A percentile compares a stretch with the other conserved stretches of the same genome.
phyloP scores from a whole-genome alignment of 2,113 vertebrate genomes.

The Arizona elegans region DNA sequence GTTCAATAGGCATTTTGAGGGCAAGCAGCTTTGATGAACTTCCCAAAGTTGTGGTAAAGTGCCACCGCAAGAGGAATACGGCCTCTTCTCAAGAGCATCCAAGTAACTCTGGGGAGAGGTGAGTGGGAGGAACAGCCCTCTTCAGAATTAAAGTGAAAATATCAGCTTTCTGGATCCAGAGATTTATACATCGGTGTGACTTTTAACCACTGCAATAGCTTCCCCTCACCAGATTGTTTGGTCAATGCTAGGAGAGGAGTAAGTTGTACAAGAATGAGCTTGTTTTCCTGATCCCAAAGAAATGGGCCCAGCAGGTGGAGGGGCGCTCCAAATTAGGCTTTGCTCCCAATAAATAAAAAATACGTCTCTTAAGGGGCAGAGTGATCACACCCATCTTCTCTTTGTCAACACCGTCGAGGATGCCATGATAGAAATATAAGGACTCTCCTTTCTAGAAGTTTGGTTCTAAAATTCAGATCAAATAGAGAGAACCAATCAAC shows the following conservation, averaged over 20 bases:
- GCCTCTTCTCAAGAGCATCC: not conserved
- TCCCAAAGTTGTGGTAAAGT: slow-evolving; percentile 6
- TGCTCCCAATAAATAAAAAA: slow-evolving; percentile 38
- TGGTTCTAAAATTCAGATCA: slow-evolving; percentile 34
- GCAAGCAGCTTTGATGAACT: not conserved
- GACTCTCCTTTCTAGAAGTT: slow-evolving; percentile 42
- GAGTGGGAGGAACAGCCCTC: not conserved
- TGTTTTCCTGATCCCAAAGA: not conserved
- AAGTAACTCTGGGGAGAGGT: not conserved
- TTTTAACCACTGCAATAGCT: not conserved
- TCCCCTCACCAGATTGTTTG: not conserved
- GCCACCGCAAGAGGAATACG: not conserved
- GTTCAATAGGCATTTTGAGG: not conserved
- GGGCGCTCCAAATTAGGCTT: slow-evolving; percentile 11
- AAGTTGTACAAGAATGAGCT: not conserved
- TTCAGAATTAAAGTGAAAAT: not conserved
- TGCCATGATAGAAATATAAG: slow-evolving; percentile 1
- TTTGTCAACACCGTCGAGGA: not conserved
- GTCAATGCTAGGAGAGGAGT: not conserved
- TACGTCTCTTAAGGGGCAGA: slow-evolving; percentile 6
- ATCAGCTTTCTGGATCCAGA: slow-evolving; percentile 16
- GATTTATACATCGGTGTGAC: not conserved
- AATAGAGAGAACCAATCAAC: not conserved
- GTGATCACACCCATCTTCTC: slow-evolving; percentile 1
- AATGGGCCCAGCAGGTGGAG: slow-evolving; percentile 3